Conservation (phyloP, 2,113 vertebrate species). For the Corythoichthys haematopterus region DNA sequence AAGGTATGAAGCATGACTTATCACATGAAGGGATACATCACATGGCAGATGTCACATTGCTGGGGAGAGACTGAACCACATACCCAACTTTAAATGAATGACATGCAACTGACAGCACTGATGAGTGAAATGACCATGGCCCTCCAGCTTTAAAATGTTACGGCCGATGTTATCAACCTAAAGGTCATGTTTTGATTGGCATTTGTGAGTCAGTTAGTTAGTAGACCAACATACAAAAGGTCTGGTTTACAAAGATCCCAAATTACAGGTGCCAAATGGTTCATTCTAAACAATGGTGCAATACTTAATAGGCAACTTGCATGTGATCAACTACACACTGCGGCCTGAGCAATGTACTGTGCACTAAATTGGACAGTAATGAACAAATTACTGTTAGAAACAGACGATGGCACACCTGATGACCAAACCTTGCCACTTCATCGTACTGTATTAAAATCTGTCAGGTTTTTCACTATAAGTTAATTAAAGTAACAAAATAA, state of each 20-base stretch:
- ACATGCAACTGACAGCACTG: not conserved
- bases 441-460: too few species aligned
- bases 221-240: not conserved
- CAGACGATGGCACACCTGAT: not conserved
- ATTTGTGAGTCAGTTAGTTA: not conserved
- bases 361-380: not conserved
- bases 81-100: slow-evolving; percentile 13
- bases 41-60: not conserved
- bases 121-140: not conserved
- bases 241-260: not conserved
- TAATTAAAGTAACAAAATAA: too few species aligned
- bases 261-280: not conserved
- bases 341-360: not conserved
- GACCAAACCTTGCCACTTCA: not conserved
- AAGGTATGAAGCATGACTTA: slow-evolving; percentile 2
- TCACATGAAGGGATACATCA: slow-evolving; percentile 4
- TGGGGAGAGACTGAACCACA: not conserved
- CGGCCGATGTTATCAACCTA: not conserved
- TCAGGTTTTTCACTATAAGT: too few species aligned
- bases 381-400: not conserved
- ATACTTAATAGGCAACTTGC: not conserved
- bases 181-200: not conserved
- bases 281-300: not conserved
- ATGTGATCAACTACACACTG: not conserved
- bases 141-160: not conserved